A percentile compares a stretch with the other conserved stretches of the same genome.
These are phyloP conservation scores for Neosilurus hyrtlii DNA, from an alignment of 2,797 vertebrate species.

Conservation along the genomic window DNA sequence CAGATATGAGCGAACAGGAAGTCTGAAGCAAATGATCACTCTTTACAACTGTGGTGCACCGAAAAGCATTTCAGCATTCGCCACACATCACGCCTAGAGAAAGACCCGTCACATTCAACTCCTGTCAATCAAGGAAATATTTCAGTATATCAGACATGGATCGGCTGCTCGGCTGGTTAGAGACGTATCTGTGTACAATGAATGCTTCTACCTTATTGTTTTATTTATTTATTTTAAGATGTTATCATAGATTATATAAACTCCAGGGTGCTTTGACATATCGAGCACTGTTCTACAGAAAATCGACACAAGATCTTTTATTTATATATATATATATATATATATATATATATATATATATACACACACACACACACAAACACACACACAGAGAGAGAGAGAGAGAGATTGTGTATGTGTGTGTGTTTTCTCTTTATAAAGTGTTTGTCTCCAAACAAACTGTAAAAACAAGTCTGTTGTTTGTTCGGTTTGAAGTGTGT, in stretches of 20 bases:
- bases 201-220: neutral
- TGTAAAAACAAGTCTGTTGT: neutral
- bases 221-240: neutral
- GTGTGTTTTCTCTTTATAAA: neutral
- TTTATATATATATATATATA: too few species aligned
- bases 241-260: neutral
- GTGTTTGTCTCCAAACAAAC: neutral
- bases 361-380: too few species aligned
- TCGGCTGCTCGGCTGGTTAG: neutral
- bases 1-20: too few species aligned
- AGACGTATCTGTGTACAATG: too few species aligned
- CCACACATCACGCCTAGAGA: neutral
- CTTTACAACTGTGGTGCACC: neutral
- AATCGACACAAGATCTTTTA: too few species aligned
- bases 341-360: too few species aligned
- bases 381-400: too few species aligned
- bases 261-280: too few species aligned
- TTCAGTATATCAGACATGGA: neutral
- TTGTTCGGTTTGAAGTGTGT: conserved; percentile 24
- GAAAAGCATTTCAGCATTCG: neutral
- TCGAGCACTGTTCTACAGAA: too few species aligned
- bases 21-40: neutral
- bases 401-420: neutral
- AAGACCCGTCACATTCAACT: neutral
- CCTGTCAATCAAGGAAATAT: neutral